Conservation (phyloP, 2,797 vertebrate species). For the Adrianichthys oophorus region DNA sequence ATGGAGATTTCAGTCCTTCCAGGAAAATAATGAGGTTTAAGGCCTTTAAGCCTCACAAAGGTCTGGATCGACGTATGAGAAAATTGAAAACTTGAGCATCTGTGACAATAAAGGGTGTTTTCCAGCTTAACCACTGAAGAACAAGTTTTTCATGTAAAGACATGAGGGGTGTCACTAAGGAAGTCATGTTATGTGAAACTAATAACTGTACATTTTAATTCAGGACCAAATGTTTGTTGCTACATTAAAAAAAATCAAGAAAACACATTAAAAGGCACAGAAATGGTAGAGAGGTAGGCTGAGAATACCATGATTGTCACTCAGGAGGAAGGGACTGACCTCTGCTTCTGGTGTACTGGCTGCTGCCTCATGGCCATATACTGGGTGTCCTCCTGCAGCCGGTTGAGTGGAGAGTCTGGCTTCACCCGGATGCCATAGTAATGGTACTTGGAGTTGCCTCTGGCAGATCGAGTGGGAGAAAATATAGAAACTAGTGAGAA, state of each 20-base stretch:
- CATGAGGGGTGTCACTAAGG: too few relatives aligned
- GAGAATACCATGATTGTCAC: neutral
- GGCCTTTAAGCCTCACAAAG: neutral
- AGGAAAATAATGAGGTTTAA: neutral
- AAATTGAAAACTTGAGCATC: neutral
- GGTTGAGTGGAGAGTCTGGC: slow-evolving; percentile 94
- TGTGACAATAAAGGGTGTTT: too few relatives aligned
- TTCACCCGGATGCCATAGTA: slow-evolving; percentile 98
- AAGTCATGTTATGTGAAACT: too few relatives aligned
- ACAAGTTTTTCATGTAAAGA: too few relatives aligned
- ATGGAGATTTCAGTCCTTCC: neutral
- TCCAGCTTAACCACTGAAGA: too few relatives aligned
- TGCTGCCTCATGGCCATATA: slow-evolving; percentile 99
- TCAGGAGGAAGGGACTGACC: slow-evolving; percentile 73
- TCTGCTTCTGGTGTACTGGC: slow-evolving; percentile 95
- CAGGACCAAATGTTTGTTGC: neutral
- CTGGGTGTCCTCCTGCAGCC: slow-evolving; percentile 93
- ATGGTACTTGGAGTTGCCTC: slow-evolving; percentile 98
- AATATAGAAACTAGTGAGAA: slow-evolving; percentile 50
- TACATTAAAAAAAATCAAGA: slow-evolving; percentile 3
- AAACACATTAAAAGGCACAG: neutral
- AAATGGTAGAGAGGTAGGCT: neutral
- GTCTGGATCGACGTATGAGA: neutral
- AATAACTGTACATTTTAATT: too few relatives aligned
- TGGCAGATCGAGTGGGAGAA: slow-evolving; percentile 65